These are phyloP conservation scores for Tinamus guttatus DNA, from an alignment of 2,113 vertebrate genomes.

Conservation along the genomic window DNA sequence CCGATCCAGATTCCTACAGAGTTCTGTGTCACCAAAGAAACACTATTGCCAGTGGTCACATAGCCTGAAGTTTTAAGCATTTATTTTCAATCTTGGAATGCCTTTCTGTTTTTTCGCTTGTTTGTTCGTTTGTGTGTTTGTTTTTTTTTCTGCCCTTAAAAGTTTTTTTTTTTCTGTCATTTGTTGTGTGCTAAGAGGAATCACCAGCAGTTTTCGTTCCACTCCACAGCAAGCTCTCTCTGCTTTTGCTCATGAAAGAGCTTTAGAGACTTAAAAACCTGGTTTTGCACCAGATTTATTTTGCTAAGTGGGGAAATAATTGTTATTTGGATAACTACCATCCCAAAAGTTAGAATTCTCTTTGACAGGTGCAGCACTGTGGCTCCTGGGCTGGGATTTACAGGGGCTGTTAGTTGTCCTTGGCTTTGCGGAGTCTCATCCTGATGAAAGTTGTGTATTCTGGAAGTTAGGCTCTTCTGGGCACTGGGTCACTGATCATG, in stretches of 20 bases:
- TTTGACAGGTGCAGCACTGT: background rate
- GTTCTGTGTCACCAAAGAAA: background rate
- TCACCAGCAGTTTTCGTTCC: background rate
- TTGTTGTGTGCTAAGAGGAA: background rate
- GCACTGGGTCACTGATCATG: background rate
- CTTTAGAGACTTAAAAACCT: background rate
- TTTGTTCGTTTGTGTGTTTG: no score
- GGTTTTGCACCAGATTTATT: background rate
- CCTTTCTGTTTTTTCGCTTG: background rate
- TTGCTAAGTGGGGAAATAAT: background rate
- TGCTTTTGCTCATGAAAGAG: background rate
- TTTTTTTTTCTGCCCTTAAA: background rate
- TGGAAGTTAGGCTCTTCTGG: background rate
- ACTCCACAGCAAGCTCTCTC: background rate
- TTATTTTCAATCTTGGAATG: background rate
- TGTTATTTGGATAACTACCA: background rate
- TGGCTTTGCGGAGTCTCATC: background rate
- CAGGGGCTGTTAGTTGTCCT: background rate
- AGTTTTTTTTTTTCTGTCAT: background rate
- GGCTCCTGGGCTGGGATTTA: background rate
- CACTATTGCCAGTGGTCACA: background rate
- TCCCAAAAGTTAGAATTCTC: background rate
- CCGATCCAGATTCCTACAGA: background rate
- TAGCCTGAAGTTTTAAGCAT: background rate
- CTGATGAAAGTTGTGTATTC: accelerated